Evolutionary conservation across 2,888 invertebrate genomes (phyloP).

Genomic region (Helicoverpa assulta): DNA sequence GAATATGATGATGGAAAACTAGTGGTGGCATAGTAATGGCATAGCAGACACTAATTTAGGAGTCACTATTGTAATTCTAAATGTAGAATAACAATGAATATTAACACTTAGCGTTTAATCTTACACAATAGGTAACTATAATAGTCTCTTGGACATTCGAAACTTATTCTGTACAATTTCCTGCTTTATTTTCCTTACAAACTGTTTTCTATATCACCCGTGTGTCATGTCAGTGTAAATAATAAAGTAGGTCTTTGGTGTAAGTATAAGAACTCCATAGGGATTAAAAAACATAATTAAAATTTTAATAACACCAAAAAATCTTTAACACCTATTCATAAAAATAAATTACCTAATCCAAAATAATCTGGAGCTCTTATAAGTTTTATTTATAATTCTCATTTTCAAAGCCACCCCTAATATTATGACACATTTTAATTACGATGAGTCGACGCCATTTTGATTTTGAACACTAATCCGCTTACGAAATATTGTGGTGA

Average conservation of each 20-base stretch:
- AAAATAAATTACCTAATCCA: slow-evolving; percentile 54
- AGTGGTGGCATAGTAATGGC: not conserved
- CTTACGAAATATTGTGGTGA: slow-evolving; percentile 76
- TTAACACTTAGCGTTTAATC: no score
- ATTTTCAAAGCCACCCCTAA: slow-evolving; percentile 75
- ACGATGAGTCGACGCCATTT: slow-evolving; percentile 78
- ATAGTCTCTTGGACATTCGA: no score
- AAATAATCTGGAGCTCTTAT: slow-evolving; percentile 43
- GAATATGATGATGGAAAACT: not conserved
- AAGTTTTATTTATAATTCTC: slow-evolving; percentile 65
- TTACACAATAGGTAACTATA: no score
- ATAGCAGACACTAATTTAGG: no score
- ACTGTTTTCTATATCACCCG: no score
- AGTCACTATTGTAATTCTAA: no score
- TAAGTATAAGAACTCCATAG: no score
- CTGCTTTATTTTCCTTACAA: no score
- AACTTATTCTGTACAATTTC: no score
- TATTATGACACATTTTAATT: slow-evolving; percentile 88
- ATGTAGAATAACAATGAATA: no score
- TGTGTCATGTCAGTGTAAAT: no score
- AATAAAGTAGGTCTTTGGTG: no score
- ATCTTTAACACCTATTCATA: slow-evolving; percentile 39
- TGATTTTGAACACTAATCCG: slow-evolving; percentile 86
- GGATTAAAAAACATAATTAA: not conserved
- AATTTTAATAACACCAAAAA: not conserved